Conservation (phyloP, 2,888 invertebrate genomes). For the Ormyrus nitidulus region DNA sequence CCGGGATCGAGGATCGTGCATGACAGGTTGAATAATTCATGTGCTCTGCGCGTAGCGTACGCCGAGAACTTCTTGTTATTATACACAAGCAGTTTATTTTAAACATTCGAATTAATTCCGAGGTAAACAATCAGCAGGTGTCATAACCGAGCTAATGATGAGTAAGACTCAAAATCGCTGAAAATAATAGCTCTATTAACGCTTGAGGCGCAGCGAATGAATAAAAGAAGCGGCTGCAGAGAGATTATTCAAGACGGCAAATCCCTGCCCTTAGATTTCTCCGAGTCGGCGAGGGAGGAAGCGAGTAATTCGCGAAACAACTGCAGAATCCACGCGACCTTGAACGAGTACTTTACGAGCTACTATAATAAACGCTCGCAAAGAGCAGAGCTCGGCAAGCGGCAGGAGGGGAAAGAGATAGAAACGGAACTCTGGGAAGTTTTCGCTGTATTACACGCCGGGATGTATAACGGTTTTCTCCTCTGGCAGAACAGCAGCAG, state of each 20-base stretch:
- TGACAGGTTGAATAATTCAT: too few relatives aligned
- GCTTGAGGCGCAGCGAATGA: not conserved
- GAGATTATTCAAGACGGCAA: conserved; percentile 25
- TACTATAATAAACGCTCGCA: conserved; percentile 34
- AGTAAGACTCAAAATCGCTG: not conserved
- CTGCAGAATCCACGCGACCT: conserved; percentile 30
- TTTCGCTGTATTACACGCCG: conserved; percentile 27
- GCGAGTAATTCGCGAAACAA: conserved; percentile 43
- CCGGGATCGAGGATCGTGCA: too few relatives aligned
- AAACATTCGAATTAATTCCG: too few relatives aligned
- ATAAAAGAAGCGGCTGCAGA: not conserved
- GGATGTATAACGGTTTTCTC: conserved; percentile 33
- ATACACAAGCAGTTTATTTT: too few relatives aligned
- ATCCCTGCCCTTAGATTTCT: conserved; percentile 8
- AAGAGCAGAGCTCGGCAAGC: not conserved
- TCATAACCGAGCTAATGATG: too few relatives aligned
- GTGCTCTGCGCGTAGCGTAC: too few relatives aligned
- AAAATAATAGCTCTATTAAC: not conserved
- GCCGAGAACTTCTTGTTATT: too few relatives aligned
- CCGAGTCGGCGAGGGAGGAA: not conserved
- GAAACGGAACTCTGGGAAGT: conserved; percentile 40
- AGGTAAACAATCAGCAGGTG: too few relatives aligned
- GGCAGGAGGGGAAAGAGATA: conserved; percentile 29
- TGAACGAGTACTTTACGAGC: conserved; percentile 43
- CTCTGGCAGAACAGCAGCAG: not conserved